Conservation (phyloP, 2,797 vertebrate genomes). For the Sebastes cheni region DNA sequence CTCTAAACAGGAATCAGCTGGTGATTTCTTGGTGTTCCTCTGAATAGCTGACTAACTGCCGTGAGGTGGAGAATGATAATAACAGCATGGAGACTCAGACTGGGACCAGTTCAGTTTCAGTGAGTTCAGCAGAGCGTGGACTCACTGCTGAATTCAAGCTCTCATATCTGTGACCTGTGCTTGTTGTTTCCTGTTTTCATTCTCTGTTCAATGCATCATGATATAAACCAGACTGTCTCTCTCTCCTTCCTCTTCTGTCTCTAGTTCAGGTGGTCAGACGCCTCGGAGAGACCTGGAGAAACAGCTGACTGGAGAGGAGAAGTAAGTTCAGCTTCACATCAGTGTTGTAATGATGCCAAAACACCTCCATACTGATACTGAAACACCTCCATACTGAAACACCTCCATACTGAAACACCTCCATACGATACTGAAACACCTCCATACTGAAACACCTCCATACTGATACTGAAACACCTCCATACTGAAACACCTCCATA, state of each 20-base stretch:
- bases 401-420: no score
- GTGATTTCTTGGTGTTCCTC: no score
- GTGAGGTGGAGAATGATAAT: constrained; percentile 27
- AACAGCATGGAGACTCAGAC: constrained; percentile 40
- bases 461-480: no score
- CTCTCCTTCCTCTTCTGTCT: neutral
- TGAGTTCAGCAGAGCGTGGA: neutral
- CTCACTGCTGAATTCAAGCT: neutral
- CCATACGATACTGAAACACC: no score
- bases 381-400: no score
- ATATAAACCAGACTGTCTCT: neutral
- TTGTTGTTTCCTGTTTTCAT: neutral
- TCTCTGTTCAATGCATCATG: neutral
- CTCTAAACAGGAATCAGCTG: no score
- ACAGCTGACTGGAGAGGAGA: constrained; percentile 96
- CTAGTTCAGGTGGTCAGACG: constrained; percentile 94
- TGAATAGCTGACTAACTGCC: constrained; percentile 34
- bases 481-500: no score
- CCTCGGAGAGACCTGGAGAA: constrained; percentile 97
- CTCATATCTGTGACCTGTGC: neutral
- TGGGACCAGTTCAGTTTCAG: neutral
- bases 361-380: no score
- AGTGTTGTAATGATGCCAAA: no score
- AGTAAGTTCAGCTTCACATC: constrained; percentile 76
- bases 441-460: no score